These are phyloP conservation scores for Latrodectus geometricus DNA, from an alignment of 1,140 invertebrate genomes.

Conservation along the genomic window DNA sequence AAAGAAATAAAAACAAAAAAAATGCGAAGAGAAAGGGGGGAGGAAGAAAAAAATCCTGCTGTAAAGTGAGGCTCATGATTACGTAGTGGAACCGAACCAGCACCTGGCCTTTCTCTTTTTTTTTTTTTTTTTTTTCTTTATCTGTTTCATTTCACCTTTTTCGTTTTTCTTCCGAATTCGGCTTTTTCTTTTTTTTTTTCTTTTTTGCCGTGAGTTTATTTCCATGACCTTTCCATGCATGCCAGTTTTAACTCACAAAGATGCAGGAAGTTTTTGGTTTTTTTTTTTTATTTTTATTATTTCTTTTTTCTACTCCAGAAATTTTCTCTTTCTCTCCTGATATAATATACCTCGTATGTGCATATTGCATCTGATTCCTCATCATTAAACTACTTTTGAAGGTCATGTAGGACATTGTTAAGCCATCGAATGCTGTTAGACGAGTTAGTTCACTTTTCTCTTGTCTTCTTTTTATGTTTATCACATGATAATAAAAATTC, in stretches of 20 bases:
- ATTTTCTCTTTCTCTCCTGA: slow-evolving; percentile 6
- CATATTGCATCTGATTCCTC: not conserved
- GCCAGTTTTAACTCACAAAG: slow-evolving; percentile 39
- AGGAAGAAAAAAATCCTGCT: not conserved
- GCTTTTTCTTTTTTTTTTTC: slow-evolving; percentile 24
- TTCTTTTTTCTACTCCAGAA: slow-evolving; percentile 37
- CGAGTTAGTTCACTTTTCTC: not conserved
- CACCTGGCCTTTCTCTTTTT: slow-evolving; percentile 33
- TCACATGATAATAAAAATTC: not conserved
- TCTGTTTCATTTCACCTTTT: slow-evolving; percentile 48
- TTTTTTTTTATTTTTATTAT: not conserved
- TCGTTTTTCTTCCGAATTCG: slow-evolving; percentile 35
- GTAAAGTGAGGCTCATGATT: slow-evolving; percentile 31
- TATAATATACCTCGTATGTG: not conserved
- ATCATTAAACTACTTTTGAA: slow-evolving; percentile 1
- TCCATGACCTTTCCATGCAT: slow-evolving; percentile 50
- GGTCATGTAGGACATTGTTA: slow-evolving; percentile 7
- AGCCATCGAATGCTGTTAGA: not conserved
- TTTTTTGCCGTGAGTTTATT: slow-evolving; percentile 25
- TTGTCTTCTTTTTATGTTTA: not conserved
- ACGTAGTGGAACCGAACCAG: slow-evolving; percentile 49
- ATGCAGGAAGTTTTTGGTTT: slow-evolving; percentile 47
- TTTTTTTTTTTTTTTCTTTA: slow-evolving; percentile 33
- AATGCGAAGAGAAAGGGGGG: slow-evolving; percentile 6
- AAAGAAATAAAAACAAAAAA: slow-evolving; percentile 3